phyloP scores from a whole-genome alignment of 2,113 vertebrate genomes.

The Gallinago undulata region DNA sequence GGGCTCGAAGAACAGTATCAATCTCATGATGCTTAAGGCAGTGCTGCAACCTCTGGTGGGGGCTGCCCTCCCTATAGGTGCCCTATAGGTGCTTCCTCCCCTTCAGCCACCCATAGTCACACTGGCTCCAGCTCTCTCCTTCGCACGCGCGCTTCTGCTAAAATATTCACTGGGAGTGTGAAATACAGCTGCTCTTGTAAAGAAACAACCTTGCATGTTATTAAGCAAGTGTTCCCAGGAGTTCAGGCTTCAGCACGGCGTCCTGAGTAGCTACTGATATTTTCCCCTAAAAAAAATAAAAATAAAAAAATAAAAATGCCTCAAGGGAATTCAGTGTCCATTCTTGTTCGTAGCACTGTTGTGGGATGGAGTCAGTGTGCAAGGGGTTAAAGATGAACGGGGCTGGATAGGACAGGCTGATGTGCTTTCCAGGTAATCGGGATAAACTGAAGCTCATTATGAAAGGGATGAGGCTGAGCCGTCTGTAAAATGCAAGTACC shows the following conservation, averaged over 20 bases:
- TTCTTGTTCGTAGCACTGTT: rapidly evolving
- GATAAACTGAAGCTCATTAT: conserved; percentile 31
- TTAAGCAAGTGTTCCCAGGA: neutral
- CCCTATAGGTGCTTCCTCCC: neutral
- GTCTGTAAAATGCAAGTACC: neutral
- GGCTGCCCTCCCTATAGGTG: neutral
- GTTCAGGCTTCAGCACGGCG: neutral
- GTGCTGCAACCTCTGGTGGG: neutral
- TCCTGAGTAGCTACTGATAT: neutral
- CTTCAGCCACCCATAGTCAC: neutral
- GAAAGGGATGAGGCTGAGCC: conserved; percentile 17
- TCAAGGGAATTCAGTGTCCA: rapidly evolving
- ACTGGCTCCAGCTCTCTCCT: neutral
- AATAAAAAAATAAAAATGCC: neutral
- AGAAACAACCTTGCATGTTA: neutral
- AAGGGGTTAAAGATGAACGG: conserved; percentile 7
- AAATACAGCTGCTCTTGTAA: neutral
- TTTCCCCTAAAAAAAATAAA: neutral
- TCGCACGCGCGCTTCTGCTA: neutral
- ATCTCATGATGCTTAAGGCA: neutral
- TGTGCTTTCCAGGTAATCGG: conserved; percentile 54
- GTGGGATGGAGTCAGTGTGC: neutral
- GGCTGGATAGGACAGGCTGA: neutral
- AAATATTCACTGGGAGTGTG: neutral
- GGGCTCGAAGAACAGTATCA: rapidly evolving